Evolutionary conservation across 1,140 invertebrate species (phyloP).

Genomic region (Trypoxylus dichotomus): DNA sequence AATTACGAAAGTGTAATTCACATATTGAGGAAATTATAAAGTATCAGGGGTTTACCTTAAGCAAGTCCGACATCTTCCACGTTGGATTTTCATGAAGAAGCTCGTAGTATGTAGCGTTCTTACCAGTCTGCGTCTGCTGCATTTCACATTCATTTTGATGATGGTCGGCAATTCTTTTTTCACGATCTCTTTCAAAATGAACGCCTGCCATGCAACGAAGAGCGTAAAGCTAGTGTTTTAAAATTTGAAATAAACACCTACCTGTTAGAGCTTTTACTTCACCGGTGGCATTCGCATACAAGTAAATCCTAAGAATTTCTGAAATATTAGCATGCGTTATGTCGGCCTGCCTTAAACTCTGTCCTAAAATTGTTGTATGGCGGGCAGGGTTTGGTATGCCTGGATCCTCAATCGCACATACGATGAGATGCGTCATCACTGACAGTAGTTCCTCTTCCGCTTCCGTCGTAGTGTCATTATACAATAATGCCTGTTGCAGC

Average conservation of each 20-base stretch:
- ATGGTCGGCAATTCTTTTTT: constrained; percentile 76
- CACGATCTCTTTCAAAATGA: constrained; percentile 74
- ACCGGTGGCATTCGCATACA: constrained; percentile 82
- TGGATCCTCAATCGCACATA: constrained; percentile 93
- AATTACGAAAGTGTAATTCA: constrained; percentile 56
- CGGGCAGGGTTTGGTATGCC: constrained; percentile 87
- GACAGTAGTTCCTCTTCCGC: constrained; percentile 86
- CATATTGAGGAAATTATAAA: not conserved
- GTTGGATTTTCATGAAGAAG: constrained; percentile 74
- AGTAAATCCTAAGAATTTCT: constrained; percentile 87
- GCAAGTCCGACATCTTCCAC: constrained; percentile 70
- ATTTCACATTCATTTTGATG: constrained; percentile 71
- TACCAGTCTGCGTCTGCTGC: constrained; percentile 62
- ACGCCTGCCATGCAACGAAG: constrained; percentile 56
- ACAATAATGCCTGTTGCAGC: constrained; percentile 82
- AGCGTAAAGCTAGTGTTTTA: not conserved
- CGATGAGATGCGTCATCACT: constrained; percentile 85
- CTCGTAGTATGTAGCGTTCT: constrained; percentile 77
- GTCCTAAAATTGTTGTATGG: constrained; percentile 84
- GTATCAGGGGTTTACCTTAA: constrained; percentile 48
- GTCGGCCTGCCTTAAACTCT: constrained; percentile 88
- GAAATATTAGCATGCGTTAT: constrained; percentile 90
- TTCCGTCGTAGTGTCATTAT: constrained; percentile 70
- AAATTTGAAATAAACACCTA: constrained; percentile 53
- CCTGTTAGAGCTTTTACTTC: constrained; percentile 77